phyloP scores from a whole-genome alignment of 2,888 invertebrate species.

The Heliconius sara region DNA sequence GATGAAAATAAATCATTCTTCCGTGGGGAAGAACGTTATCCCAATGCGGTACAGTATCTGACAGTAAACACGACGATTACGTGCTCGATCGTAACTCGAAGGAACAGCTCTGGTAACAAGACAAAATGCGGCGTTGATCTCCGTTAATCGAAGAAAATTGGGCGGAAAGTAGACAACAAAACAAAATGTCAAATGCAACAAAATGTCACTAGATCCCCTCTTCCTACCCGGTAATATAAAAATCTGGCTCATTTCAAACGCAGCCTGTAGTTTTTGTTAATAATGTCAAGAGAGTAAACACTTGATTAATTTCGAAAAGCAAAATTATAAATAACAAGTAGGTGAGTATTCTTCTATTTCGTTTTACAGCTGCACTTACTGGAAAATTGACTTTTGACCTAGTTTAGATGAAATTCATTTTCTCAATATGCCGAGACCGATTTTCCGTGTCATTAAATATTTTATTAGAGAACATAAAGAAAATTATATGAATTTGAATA shows the following conservation, averaged over 20 bases:
- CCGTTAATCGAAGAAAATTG: too few species aligned
- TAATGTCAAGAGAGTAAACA: conserved; percentile 22
- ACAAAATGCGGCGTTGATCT: too few species aligned
- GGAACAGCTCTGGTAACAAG: too few species aligned
- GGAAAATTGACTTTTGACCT: conserved; percentile 16
- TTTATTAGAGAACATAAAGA: background rate
- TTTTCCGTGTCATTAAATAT: background rate
- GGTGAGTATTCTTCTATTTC: background rate
- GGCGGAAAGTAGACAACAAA: too few species aligned
- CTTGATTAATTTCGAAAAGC: background rate
- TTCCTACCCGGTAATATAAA: background rate
- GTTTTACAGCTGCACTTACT: background rate
- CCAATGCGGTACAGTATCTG: too few species aligned
- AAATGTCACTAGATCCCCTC: background rate
- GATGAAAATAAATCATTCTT: too few species aligned
- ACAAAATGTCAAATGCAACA: too few species aligned
- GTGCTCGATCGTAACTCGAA: too few species aligned
- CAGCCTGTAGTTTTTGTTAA: background rate
- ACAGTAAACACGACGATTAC: too few species aligned
- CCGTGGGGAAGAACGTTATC: too few species aligned
- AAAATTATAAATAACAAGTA: background rate
- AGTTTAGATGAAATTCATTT: background rate
- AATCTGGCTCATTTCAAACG: background rate
- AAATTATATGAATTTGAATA: background rate
- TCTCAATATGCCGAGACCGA: background rate